phyloP scores from a whole-genome alignment of 2,113 vertebrate species.

The Castor canadensis region DNA sequence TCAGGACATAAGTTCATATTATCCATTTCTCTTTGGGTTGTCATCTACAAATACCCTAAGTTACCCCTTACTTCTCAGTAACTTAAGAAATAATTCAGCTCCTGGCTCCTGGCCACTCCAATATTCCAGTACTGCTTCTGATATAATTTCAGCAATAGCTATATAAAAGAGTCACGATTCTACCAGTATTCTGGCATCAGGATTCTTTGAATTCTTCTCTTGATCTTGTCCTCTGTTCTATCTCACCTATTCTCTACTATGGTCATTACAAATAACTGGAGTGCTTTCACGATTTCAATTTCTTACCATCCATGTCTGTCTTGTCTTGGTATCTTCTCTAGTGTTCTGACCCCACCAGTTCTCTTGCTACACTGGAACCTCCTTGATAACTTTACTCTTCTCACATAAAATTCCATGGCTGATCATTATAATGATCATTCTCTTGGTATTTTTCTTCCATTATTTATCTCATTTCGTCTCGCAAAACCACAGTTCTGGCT shows the following conservation, averaged over 20 bases:
- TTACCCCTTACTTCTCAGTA: background rate
- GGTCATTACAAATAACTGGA: background rate
- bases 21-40: background rate
- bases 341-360: background rate
- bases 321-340: background rate
- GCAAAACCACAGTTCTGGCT: background rate
- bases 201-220: background rate
- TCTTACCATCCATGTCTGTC: background rate
- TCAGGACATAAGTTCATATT: background rate
- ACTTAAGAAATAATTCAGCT: too few relatives aligned
- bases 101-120: background rate
- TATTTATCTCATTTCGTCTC: background rate
- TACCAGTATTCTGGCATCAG: background rate
- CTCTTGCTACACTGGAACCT: background rate
- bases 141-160: background rate
- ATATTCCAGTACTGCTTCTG: background rate
- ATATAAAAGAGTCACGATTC: background rate
- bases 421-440: background rate
- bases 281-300: background rate
- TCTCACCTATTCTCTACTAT: background rate
- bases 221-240: background rate
- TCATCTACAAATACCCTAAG: background rate
- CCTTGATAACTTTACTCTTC: background rate
- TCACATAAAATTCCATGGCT: conserved; percentile 1
- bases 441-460: background rate